Percentiles rank a stretch among this genome's conserved stretches.
Conservation (phyloP, 2,113 vertebrate genomes). For the Crotalus tigris region DNA sequence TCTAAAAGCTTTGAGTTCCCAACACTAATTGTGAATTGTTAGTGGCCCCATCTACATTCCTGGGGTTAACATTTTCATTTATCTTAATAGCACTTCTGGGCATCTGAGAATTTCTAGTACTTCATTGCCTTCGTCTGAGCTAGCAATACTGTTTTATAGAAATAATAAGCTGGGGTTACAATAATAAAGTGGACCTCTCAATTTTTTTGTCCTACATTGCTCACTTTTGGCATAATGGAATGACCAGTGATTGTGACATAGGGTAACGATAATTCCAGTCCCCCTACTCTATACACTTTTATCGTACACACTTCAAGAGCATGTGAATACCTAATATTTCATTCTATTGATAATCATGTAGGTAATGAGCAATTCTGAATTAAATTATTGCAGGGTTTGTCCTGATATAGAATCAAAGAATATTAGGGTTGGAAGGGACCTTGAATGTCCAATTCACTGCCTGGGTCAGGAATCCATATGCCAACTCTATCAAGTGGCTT, state of each 20-base stretch:
- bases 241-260: not conserved
- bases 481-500: not conserved
- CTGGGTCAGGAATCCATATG: not conserved
- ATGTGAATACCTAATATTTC: not conserved
- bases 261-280: not conserved
- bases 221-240: not conserved
- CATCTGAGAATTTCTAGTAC: not conserved
- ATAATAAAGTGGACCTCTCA: not conserved
- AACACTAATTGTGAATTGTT: not conserved
- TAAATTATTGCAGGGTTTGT: not conserved
- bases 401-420: not conserved
- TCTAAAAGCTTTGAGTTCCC: not conserved
- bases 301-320: not conserved
- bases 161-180: not conserved
- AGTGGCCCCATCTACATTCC: not conserved
- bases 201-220: not conserved
- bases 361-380: not conserved
- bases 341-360: not conserved
- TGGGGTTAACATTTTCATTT: not conserved
- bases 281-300: not conserved
- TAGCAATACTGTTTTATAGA: not conserved
- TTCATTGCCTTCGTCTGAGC: not conserved
- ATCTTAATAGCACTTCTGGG: not conserved
- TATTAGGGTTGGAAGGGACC: not conserved
- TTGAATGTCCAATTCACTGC: not conserved